phyloP scores from a whole-genome alignment of 2,888 invertebrate species.

The Rosalia funebris region DNA sequence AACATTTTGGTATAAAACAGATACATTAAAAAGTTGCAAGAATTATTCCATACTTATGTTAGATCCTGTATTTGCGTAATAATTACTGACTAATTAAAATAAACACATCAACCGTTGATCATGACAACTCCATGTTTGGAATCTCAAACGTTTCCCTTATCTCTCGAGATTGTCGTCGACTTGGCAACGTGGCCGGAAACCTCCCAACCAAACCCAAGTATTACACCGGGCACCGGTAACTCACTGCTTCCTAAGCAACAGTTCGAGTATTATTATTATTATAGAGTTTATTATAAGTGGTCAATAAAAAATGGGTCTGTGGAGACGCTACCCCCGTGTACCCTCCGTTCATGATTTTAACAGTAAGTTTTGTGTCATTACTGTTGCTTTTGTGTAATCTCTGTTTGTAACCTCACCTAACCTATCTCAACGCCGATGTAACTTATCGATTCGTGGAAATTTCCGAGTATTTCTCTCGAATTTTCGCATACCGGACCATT shows the following conservation, averaged over 20 bases:
- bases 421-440: constrained; percentile 29
- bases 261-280: constrained; percentile 5
- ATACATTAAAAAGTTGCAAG: too few species aligned
- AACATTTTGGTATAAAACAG: too few species aligned
- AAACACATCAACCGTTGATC: too few species aligned
- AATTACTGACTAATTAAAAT: too few species aligned
- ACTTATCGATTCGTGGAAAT: constrained; percentile 34
- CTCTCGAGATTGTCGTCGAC: neutral
- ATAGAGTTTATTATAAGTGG: neutral
- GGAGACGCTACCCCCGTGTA: constrained; percentile 52
- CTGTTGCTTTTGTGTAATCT: constrained; percentile 24
- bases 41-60: too few species aligned
- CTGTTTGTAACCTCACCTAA: constrained; percentile 30
- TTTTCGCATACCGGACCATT: too few species aligned
- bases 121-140: too few species aligned
- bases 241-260: constrained; percentile 3
- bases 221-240: constrained; percentile 9
- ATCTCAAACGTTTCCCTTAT: neutral
- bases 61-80: too few species aligned
- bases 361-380: constrained; percentile 46
- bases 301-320: constrained; percentile 44
- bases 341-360: constrained; percentile 52
- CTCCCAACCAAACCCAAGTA: neutral
- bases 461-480: constrained; percentile 26
- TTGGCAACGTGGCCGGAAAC: constrained; percentile 12